A percentile compares a stretch with the other conserved stretches of the same genome.
phyloP scores from a whole-genome alignment of 2,888 invertebrate genomes.

The Lasioglossum marginatum region DNA sequence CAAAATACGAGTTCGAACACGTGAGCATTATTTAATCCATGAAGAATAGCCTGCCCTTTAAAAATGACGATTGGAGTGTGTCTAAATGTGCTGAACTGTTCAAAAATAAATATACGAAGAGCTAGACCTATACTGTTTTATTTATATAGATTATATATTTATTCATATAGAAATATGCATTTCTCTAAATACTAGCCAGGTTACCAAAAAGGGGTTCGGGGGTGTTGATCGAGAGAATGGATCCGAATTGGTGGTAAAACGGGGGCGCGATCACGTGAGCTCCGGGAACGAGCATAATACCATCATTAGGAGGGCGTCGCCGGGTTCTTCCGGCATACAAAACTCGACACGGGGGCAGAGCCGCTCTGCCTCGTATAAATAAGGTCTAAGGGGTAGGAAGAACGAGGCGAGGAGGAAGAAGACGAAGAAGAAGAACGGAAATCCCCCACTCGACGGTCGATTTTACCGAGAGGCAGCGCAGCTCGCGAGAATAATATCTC shows the following conservation, averaged over 20 bases:
- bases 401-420: constrained; percentile 29
- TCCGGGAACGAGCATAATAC: constrained; percentile 70
- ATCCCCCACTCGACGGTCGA: constrained; percentile 54
- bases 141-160: too few relatives aligned
- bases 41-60: not conserved
- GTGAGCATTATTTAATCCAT: not conserved
- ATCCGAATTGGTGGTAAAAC: constrained; percentile 26
- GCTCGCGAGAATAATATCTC: constrained; percentile 59
- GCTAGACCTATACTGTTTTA: not conserved
- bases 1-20: not conserved
- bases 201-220: not conserved
- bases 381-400: constrained; percentile 49
- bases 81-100: too few relatives aligned
- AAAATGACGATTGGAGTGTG: too few relatives aligned
- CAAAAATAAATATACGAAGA: too few relatives aligned
- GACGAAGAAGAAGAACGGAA: constrained; percentile 46
- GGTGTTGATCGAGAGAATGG: not conserved
- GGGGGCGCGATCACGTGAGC: constrained; percentile 64
- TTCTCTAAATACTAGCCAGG: not conserved
- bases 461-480: constrained; percentile 47
- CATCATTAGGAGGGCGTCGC: constrained; percentile 75
- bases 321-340: constrained; percentile 72
- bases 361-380: constrained; percentile 66
- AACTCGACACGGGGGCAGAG: constrained; percentile 65
- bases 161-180: too few relatives aligned